Evolutionary conservation across 92 coral and sea anemone genomes (phyloP).

Genomic region (Paragorgia papillata): DNA sequence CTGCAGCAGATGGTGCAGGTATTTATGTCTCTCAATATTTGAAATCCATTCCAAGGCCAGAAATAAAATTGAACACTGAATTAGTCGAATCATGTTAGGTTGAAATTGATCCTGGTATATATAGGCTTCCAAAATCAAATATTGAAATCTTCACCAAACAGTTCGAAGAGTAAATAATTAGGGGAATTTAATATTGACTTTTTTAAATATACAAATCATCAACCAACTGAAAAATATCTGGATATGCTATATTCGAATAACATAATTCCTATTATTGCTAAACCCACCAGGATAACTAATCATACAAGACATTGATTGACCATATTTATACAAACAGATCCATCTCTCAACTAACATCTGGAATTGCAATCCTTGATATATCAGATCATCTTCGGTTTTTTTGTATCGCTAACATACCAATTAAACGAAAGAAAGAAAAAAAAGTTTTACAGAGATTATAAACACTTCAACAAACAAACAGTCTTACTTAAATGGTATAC

Average conservation of each 20-base stretch:
- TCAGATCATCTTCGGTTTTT: constrained; percentile 63
- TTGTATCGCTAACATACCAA: constrained; percentile 35
- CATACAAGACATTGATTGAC: constrained; percentile 48
- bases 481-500: constrained; percentile 42
- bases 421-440: constrained; percentile 41
- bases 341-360: constrained; percentile 45
- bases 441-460: constrained; percentile 51
- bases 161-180: constrained; percentile 22
- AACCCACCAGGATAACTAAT: constrained; percentile 39
- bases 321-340: constrained; percentile 48
- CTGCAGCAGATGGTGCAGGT: constrained; percentile 63
- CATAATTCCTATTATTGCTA: constrained; percentile 44
- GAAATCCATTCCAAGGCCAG: constrained; percentile 44
- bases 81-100: constrained; percentile 34
- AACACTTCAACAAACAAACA: constrained; percentile 39
- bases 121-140: constrained; percentile 61
- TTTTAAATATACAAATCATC: constrained; percentile 21
- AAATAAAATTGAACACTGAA: constrained; percentile 35
- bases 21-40: constrained; percentile 41
- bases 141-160: constrained; percentile 43
- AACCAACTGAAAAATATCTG: constrained; percentile 39
- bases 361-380: constrained; percentile 52
- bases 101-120: constrained; percentile 36
- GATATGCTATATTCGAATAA: constrained; percentile 42
- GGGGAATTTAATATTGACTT: constrained; percentile 61